Evolutionary conservation across 2,797 vertebrate genomes (phyloP).

Genomic region (Ambastaia sidthimunki): DNA sequence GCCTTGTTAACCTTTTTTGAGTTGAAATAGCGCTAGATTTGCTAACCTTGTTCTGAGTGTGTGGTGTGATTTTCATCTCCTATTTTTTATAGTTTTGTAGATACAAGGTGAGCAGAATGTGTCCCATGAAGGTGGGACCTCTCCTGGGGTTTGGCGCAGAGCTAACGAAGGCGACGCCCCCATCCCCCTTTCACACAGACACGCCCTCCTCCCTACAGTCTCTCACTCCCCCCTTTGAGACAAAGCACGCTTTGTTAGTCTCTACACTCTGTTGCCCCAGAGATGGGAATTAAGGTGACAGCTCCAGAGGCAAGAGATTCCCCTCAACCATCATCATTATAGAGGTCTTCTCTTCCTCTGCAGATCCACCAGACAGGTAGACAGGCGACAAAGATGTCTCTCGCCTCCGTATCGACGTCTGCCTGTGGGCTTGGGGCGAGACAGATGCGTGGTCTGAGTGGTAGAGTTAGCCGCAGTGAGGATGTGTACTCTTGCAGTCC

Average conservation of each 20-base stretch:
- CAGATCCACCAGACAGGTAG: conserved; percentile 71
- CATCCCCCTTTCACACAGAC: conserved; percentile 40
- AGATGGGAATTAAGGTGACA: conserved; percentile 81
- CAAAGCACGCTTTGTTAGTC: conserved; percentile 80
- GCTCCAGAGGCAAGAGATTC: conserved; percentile 68
- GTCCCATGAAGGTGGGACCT: conserved; percentile 45
- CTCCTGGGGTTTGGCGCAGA: conserved; percentile 61
- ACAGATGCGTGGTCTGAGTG: conserved; percentile 26
- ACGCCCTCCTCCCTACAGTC: conserved; percentile 48
- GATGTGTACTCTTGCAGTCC: conserved; percentile 42
- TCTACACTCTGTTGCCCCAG: conserved; percentile 74
- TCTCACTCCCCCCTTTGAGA: conserved; percentile 60
- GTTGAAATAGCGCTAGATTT: neutral
- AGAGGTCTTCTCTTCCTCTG: conserved; percentile 29
- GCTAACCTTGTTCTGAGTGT: neutral
- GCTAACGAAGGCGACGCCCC: conserved; percentile 3
- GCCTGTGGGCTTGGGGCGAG: conserved; percentile 29
- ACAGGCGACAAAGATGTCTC: conserved; percentile 66
- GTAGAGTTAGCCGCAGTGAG: conserved; percentile 38
- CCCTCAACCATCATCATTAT: conserved; percentile 45
- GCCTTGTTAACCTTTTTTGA: neutral
- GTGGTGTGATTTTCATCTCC: neutral
- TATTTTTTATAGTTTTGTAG: neutral
- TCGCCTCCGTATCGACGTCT: conserved; percentile 30
- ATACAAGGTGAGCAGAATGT: conserved; percentile 16